Conservation (phyloP, 37 sponge, comb jelly and placozoan species). For the Crambe crambe region DNA sequence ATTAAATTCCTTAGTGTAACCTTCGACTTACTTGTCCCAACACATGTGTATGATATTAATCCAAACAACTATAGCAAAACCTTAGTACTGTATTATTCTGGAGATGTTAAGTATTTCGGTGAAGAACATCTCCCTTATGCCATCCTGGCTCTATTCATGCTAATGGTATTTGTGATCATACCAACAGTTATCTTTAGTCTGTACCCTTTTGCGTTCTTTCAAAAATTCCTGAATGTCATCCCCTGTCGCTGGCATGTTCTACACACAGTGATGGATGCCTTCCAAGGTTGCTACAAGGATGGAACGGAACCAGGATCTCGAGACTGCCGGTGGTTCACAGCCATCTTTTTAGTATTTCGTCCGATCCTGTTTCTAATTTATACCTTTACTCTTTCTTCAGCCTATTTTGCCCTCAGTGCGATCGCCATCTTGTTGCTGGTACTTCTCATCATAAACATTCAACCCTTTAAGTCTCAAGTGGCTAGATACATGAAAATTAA, state of each 20-base stretch:
- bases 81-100: constrained; percentile 33
- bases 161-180: constrained; percentile 22
- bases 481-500: not conserved
- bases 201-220: constrained; percentile 9
- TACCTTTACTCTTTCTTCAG: constrained; percentile 4
- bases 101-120: constrained; percentile 34
- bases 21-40: constrained; percentile 37
- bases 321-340: constrained; percentile 60
- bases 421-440: not conserved
- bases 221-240: not conserved
- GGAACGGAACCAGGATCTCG: constrained; percentile 37
- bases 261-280: constrained; percentile 46
- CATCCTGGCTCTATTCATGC: constrained; percentile 12
- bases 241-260: not conserved
- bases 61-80: not conserved
- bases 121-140: constrained; percentile 43
- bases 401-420: not conserved
- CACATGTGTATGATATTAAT: not conserved
- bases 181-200: constrained; percentile 46
- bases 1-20: constrained; percentile 44
- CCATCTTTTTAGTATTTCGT: constrained; percentile 36
- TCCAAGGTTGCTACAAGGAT: constrained; percentile 75
- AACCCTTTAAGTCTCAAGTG: not conserved
- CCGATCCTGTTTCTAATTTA: constrained; percentile 5
- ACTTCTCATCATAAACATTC: not conserved